Base-by-base conservation (phyloP, 2,888 invertebrate species). In the Teleogryllus oceanicus region DNA sequence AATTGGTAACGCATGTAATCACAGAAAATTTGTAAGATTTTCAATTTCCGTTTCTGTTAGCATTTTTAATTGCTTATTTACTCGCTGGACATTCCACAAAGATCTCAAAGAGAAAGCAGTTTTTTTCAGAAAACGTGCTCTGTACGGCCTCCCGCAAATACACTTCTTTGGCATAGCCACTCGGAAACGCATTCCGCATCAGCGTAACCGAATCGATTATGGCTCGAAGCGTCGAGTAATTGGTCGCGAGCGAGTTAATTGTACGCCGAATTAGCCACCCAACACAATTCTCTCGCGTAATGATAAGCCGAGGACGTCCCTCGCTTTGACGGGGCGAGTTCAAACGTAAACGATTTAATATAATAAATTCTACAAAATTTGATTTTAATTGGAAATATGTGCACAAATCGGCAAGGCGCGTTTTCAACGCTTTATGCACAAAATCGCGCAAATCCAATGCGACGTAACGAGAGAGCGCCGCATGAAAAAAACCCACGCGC, bases 361-460 rank as follows among this genome's bases (percentile, higher is more conserved):
- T 62, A 62, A 62, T 62, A 62, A 62, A 62, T 62, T 62, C 62
- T 62, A 16, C 62, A 62, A 62, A 62, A 62, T 62, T 62, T 62
- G 62, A 62, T 62, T 62, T 62, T 62, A 62, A 62, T 62, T 62
- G 62, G 62, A 62, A 62, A 62, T 62, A 62, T 62, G 62, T n/a
- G 62, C 62, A 62, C 62, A 62, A 62, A 62, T 62, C n/a, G 62
- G 13, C 62, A 62, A 62, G n/a, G 62, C 62, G n/a, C 62, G 62
- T 62, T 62, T 62, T n/a, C 62, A 62, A 62, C 62, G 62, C 62
- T 62, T 62, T 62, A 62, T 62, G 62, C 62, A 18, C 62, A 13
- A n/a, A 62, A n/a, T 62, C 16, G 62, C 62, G 62, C 62, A 62
- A 62, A 62, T n/a, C 16, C n/a, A 13, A n/a, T 18, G 62, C 62